Conservation (phyloP, 2,888 invertebrate species). For the Glomeris marginata region DNA sequence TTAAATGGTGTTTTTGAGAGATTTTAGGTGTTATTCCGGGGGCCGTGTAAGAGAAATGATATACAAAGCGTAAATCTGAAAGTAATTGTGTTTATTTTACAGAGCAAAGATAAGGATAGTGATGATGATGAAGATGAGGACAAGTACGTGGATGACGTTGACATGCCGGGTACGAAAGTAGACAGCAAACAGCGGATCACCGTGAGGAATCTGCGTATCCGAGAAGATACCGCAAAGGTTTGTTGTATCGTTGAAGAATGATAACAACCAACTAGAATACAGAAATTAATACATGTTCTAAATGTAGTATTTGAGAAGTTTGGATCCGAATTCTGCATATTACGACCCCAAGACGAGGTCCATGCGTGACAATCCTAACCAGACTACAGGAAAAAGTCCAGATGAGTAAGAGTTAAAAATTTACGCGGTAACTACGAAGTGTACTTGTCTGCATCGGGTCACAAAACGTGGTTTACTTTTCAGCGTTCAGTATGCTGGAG, state of each 20-base stretch:
- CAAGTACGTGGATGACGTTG: slow-evolving; percentile 42
- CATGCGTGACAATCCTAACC: slow-evolving; percentile 93
- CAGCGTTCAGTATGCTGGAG: slow-evolving; percentile 70
- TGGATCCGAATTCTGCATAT: slow-evolving; percentile 94
- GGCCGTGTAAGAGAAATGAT: no score
- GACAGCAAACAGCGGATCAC: slow-evolving; percentile 99
- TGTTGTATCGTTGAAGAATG: not conserved
- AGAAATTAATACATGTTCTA: slow-evolving; percentile 9
- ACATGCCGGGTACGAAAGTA: slow-evolving; percentile 98
- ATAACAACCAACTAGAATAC: not conserved
- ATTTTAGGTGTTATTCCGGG: no score
- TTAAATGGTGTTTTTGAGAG: no score
- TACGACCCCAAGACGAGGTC: slow-evolving; percentile 98
- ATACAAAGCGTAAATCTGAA: no score
- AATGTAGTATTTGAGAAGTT: slow-evolving; percentile 65
- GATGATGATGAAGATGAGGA: slow-evolving; percentile 48
- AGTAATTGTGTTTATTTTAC: slow-evolving; percentile 6
- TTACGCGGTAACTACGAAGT: not conserved
- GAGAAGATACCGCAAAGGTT: slow-evolving; percentile 93
- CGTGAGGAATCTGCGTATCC: slow-evolving; percentile 89
- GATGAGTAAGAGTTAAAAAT: slow-evolving; percentile 18
- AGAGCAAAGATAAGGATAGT: slow-evolving; percentile 19
- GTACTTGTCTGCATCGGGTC: no score
- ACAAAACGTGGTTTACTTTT: no score
- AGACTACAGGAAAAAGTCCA: slow-evolving; percentile 31